These are phyloP conservation scores for Gymnocephalus cernua DNA, from an alignment of 2,113 vertebrate genomes.

Conservation along the genomic window DNA sequence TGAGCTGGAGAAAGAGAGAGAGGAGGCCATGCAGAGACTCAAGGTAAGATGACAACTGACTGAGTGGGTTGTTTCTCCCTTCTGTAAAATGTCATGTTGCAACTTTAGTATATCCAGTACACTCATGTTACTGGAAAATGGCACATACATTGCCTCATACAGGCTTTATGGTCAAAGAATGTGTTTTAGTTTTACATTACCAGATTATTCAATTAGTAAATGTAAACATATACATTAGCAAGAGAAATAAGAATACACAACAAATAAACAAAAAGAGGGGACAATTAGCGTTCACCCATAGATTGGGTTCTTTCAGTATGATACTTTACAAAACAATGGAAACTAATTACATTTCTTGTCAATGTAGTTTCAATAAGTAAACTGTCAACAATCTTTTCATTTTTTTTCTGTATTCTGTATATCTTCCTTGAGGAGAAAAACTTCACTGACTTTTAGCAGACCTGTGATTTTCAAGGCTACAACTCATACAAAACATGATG, in stretches of 20 bases:
- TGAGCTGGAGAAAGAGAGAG: constrained; percentile 86
- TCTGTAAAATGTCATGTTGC: background rate
- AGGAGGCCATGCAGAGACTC: constrained; percentile 89
- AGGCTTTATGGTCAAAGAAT: background rate
- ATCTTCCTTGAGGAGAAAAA: background rate
- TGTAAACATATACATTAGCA: background rate
- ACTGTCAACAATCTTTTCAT: background rate
- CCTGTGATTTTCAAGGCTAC: background rate
- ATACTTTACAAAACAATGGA: background rate
- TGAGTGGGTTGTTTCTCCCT: background rate
- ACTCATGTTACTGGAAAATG: background rate
- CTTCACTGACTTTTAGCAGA: background rate
- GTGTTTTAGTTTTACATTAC: background rate
- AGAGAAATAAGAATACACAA: background rate
- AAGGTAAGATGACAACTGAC: constrained; percentile 82
- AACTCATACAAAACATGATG: background rate
- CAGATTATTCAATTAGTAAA: background rate
- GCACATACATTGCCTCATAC: background rate
- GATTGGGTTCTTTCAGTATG: background rate
- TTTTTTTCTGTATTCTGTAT: background rate
- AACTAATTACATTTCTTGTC: background rate
- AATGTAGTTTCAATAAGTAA: background rate
- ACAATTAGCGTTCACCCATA: background rate
- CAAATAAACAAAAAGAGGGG: background rate
- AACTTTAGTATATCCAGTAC: background rate